Evolutionary conservation across 2,113 vertebrate species (phyloP), one percentile per base, ranked within the genome.

Genomic region (Phalacrocorax aristotelis): DNA sequence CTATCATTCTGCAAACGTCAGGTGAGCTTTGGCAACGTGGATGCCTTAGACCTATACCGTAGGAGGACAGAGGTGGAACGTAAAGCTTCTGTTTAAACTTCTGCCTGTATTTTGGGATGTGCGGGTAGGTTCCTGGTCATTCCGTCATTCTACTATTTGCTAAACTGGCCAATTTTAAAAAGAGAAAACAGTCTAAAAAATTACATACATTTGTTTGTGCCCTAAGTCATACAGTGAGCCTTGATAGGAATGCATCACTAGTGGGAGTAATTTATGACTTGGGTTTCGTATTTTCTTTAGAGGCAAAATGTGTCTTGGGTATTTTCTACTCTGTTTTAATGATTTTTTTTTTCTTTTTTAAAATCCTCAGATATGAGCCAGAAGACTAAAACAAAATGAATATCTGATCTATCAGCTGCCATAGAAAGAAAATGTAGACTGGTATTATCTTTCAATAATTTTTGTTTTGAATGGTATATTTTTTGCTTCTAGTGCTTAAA

Each of bases 351-450:
- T 32, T 30, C n/a, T 40, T 52, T 57, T 36, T 40, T 48, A 19
- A 5, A 23, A 92, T 83, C 65, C 48, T 87, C 74, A 98, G 98
- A 30, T 98, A 98, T 3, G 98, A 98, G 79, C 80, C 97, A 60
- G 98, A 98, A 74, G 98, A 98, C 89, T 98, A 89, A 97, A 85
- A 68, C 15, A 58, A 52, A 52, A 46, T 83, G 66, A 61, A 10
- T 30, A 57, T 58, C 54, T 78, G 34, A 74, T 62, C 40, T 84
- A 2, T 71, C 51, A 30, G 76, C 95, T 92, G 89, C 96, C 90
- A 52, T 57, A 74, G 48, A 75, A 27, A n/a, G 72, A 91, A 92
- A 87, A 54, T 75, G 30, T 88, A 87, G 65, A 79, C 52, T 71
- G 65, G 64, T 69, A 49, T 42, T 58, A 75, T 86, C 93, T 94